Percentiles rank a stretch among this genome's conserved stretches.
These are phyloP conservation scores for Heteractis magnifica DNA, from an alignment of 92 coral and sea anemone genomes.

Conservation along the genomic window DNA sequence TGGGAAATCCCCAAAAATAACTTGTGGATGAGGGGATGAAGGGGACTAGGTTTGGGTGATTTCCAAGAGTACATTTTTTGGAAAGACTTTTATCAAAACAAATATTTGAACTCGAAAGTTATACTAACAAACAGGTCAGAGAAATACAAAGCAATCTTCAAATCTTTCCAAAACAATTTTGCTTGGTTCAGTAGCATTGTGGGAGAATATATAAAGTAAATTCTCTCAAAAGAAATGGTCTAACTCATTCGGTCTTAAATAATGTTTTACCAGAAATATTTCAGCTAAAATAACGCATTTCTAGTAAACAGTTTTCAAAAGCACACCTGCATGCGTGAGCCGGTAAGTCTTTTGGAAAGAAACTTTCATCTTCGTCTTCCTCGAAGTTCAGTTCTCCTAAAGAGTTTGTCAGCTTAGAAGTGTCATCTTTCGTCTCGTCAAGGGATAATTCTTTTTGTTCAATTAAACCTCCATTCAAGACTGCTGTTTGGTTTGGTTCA, in stretches of 20 bases:
- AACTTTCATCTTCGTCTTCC: conserved; percentile 96
- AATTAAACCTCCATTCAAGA: conserved; percentile 68
- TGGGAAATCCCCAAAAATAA: neutral
- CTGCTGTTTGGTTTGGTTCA: conserved; percentile 74
- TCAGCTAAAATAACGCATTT: neutral
- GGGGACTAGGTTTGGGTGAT: neutral
- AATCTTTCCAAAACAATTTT: conserved; percentile 23
- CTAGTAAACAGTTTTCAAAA: conserved; percentile 11
- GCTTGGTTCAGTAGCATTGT: neutral
- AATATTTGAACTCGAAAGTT: neutral
- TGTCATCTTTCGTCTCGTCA: conserved; percentile 59
- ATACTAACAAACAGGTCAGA: neutral
- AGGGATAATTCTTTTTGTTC: conserved; percentile 75
- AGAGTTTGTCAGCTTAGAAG: conserved; percentile 84
- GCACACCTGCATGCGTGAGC: conserved; percentile 99
- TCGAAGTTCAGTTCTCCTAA: conserved; percentile 97
- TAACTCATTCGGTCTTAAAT: neutral
- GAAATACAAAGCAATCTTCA: neutral
- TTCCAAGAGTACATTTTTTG: neutral
- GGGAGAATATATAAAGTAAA: neutral
- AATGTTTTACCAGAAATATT: neutral
- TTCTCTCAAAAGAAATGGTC: neutral
- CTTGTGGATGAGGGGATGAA: neutral
- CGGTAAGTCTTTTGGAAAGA: conserved; percentile 95
- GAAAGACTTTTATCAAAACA: neutral